A percentile compares a stretch with the other conserved stretches of the same genome.
phyloP scores from a whole-genome alignment of 2,113 vertebrate genomes.

The Coptodon rendalli region DNA sequence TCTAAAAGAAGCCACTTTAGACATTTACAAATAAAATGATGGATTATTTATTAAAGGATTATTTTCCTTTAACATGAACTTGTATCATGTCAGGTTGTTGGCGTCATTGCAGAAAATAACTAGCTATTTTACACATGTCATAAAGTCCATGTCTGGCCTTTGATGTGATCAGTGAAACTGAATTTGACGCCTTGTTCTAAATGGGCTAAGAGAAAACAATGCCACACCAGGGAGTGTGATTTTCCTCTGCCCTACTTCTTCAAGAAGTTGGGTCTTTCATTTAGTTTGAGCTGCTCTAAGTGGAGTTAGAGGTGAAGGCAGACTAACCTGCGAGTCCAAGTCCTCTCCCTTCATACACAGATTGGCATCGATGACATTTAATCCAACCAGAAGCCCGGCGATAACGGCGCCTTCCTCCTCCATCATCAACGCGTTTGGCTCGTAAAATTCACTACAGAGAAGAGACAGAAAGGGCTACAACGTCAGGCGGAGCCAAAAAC shows the following conservation, averaged over 20 bases:
- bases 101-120: neutral
- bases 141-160: neutral
- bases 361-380: constrained; percentile 98
- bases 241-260: neutral
- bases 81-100: neutral
- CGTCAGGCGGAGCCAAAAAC: neutral
- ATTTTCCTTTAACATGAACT: fast-evolving
- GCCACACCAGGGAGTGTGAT: neutral
- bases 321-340: constrained; percentile 89
- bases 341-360: constrained; percentile 99
- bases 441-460: constrained; percentile 87
- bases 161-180: neutral
- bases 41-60: neutral
- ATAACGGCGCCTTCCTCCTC: constrained; percentile 98
- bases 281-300: neutral
- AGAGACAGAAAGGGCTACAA: fast-evolving
- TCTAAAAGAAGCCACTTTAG: fast-evolving
- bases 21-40: neutral
- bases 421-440: constrained; percentile 97
- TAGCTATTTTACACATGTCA: neutral
- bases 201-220: fast-evolving
- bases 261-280: neutral
- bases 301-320: neutral
- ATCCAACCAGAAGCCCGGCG: constrained; percentile 89
- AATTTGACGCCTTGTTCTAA: neutral